Evolutionary conservation across 1,140 invertebrate genomes (phyloP), one percentile per base, ranked within the genome.

Genomic region (Phthorimaea operculella): DNA sequence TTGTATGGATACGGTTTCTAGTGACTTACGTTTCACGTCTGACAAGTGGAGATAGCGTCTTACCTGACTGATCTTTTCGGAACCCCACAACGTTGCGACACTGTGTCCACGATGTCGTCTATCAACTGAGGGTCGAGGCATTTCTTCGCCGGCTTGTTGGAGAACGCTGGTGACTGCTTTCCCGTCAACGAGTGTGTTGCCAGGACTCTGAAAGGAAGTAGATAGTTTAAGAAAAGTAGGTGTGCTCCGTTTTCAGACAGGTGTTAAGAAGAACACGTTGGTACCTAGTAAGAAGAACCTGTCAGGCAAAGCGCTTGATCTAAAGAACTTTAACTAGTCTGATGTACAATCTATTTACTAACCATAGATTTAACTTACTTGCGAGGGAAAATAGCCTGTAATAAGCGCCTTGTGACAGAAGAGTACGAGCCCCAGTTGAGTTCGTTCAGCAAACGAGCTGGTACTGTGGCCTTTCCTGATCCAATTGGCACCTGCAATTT

Each of bases 331-430:
- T n/a, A n/a, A n/a, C n/a, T n/a, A n/a, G n/a, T n/a, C n/a, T n/a
- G n/a, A n/a, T n/a, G n/a, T n/a, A n/a, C n/a, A n/a, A n/a, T n/a
- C n/a, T n/a, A n/a, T n/a, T n/a, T n/a, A n/a, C n/a, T n/a, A n/a
- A n/a, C n/a, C n/a, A n/a, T n/a, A n/a, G n/a, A n/a, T n/a, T n/a
- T n/a, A n/a, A 58, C 36, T 62, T 65, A 75, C 74, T 59, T 77
- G 53, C 74, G 59, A n/a, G 74, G 66, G 59, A 77, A 77, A 10
- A 77, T 55, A 21, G 74, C 66, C 56, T 72, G 63, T 16, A 77
- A 50, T 17, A 77, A 47, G 36, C 67, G 64, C 36, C 72, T 65
- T 1, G 74, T 77, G 0, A 65, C 72, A 8, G 61, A 52, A 10
- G 72, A 69, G 45, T 76, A 66, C 1, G 71, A 74, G 42, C 33